phyloP scores from a whole-genome alignment of 2,797 vertebrate species.

The Semaprochilodus insignis region DNA sequence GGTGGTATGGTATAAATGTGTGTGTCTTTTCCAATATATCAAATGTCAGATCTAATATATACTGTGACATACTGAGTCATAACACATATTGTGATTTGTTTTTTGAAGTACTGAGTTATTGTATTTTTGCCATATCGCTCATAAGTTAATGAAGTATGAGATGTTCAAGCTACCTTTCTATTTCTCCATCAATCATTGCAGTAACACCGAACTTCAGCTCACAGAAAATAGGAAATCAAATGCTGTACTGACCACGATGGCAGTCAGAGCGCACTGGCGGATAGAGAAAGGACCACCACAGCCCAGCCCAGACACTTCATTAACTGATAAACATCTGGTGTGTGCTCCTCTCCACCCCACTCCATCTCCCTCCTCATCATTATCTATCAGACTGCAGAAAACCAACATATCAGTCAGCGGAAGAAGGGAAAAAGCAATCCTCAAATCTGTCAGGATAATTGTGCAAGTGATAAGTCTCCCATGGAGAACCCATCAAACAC shows the following conservation, averaged over 20 bases:
- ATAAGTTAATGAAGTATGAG: conserved; percentile 27
- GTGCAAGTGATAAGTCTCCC: conserved; percentile 62
- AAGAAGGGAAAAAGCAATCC: conserved; percentile 55
- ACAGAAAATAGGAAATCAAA: conserved; percentile 34
- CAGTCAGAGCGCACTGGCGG: conserved; percentile 38
- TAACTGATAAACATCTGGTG: conserved; percentile 66
- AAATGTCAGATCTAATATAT: too few species aligned
- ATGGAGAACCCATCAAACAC: conserved; percentile 60
- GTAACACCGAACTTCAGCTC: background rate
- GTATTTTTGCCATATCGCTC: background rate
- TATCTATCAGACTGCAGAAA: conserved; percentile 56
- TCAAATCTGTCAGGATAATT: conserved; percentile 65
- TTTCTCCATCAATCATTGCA: background rate
- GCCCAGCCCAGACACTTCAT: conserved; percentile 62
- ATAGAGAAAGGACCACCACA: conserved; percentile 52
- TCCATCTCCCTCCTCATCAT: conserved; percentile 54
- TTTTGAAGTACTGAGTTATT: too few species aligned
- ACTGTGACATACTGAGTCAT: too few species aligned
- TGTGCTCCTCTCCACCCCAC: conserved; percentile 46
- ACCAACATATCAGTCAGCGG: conserved; percentile 50
- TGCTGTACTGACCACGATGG: conserved; percentile 40
- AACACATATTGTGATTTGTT: too few species aligned
- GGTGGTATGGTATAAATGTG: too few species aligned
- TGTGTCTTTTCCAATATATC: too few species aligned
- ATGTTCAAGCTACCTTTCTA: background rate